These are phyloP conservation scores for Rhizoglyphus robini DNA, from an alignment of 1,140 invertebrate genomes.

Conservation along the genomic window DNA sequence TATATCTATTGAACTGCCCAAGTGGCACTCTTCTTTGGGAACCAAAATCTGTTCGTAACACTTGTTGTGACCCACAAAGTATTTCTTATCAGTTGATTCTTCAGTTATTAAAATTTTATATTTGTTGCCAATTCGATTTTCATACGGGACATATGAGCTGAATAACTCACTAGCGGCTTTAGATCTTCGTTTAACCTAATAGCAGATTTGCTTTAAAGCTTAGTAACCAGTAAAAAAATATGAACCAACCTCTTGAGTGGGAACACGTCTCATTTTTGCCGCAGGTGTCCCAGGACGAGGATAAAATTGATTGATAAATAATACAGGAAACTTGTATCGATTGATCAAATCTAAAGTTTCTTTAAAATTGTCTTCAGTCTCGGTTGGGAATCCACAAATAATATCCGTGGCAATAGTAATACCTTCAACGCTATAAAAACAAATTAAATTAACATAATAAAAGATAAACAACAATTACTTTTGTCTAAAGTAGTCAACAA, in stretches of 20 bases:
- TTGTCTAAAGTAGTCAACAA: constrained; percentile 67
- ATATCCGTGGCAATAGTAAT: constrained; percentile 94
- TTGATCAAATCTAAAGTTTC: constrained; percentile 68
- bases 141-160: constrained; percentile 74
- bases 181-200: constrained; percentile 71
- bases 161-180: constrained; percentile 79
- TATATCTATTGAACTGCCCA: constrained; percentile 71
- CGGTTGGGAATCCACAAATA: constrained; percentile 96
- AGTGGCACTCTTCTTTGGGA: constrained; percentile 54
- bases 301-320: constrained; percentile 98
- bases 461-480: constrained; percentile 38
- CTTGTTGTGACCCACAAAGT: constrained; percentile 90
- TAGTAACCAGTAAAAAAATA: neutral
- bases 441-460: constrained; percentile 19
- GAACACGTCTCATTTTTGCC: constrained; percentile 65
- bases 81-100: constrained; percentile 71
- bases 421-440: constrained; percentile 50
- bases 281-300: constrained; percentile 88
- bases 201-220: neutral
- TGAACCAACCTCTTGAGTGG: constrained; percentile 49
- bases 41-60: constrained; percentile 84
- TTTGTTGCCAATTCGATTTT: constrained; percentile 53
- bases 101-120: constrained; percentile 79
- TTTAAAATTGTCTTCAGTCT: constrained; percentile 79
- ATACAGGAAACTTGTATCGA: constrained; percentile 76